Percentiles rank a stretch among this genome's conserved stretches.
Evolutionary conservation across 1,140 invertebrate species (phyloP).

Genomic region (Drosophila melanica): DNA sequence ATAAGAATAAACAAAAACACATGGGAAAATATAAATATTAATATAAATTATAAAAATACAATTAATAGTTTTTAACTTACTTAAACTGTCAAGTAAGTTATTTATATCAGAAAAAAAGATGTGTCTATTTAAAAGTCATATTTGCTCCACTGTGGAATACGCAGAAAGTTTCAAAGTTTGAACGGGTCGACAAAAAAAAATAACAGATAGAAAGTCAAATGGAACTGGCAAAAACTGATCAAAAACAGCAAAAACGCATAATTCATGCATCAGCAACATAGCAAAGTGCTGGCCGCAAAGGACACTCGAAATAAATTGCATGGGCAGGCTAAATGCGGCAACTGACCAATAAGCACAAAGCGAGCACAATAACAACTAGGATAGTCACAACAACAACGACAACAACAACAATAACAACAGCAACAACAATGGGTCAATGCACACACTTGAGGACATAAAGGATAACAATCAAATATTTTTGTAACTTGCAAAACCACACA

Average conservation of each 20-base stretch:
- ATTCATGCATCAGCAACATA: slow-evolving; percentile 79
- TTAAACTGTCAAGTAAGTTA: too few relatives aligned
- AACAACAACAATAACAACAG: slow-evolving; percentile 14
- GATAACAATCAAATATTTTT: slow-evolving; percentile 71
- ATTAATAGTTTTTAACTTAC: too few relatives aligned
- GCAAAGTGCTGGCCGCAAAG: slow-evolving; percentile 32
- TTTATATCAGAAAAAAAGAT: neutral
- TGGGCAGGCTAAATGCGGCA: slow-evolving; percentile 11
- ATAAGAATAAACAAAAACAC: too few relatives aligned
- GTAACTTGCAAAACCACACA: slow-evolving; percentile 35
- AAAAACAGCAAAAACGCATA: slow-evolving; percentile 81
- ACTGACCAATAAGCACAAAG: slow-evolving; percentile 34
- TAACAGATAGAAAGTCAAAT: slow-evolving; percentile 35
- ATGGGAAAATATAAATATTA: too few relatives aligned
- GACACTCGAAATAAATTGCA: slow-evolving; percentile 70
- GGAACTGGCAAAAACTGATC: slow-evolving; percentile 64
- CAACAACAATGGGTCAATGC: slow-evolving; percentile 31
- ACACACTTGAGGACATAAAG: slow-evolving; percentile 67
- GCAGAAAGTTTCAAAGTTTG: slow-evolving; percentile 48
- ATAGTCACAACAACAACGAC: slow-evolving; percentile 12
- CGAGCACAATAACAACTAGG: slow-evolving; percentile 37
- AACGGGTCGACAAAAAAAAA: slow-evolving; percentile 18
- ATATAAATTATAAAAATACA: too few relatives aligned
- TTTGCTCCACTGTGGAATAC: slow-evolving; percentile 39
- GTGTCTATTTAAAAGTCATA: neutral